Base-by-base conservation (phyloP, 2,888 invertebrate species). In the Caenorhabditis sp. region DNA sequence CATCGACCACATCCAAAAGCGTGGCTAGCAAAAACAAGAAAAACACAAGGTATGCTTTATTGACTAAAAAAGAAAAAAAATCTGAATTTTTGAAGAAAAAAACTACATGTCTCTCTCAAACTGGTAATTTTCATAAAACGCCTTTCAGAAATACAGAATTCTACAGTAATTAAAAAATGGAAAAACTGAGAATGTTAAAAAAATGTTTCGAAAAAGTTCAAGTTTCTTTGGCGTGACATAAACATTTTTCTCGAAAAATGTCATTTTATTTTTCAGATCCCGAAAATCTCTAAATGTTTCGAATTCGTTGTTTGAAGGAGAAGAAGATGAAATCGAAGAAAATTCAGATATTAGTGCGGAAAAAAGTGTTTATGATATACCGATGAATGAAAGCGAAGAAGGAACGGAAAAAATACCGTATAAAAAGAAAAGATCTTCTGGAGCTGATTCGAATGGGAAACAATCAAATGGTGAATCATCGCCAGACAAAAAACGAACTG, bases 381-480 rank as follows among this genome's bases (percentile, higher is more conserved):
- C 61, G 26, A 58, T 66, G 49, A 21, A 19, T 1, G 71, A 68
- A 36, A 63, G 68, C 6, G 62, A 73, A 4, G 72, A 72, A 6
- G 19, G 27, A n/a, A 60, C 1, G 6, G 17, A 57, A 58, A 62
- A 58, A 58, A 12, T 24, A 60, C 21, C 36, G 23, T 19, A 37
- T 21, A 53, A 24, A 31, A 27, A 53, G 23, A 50, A 31, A 14
- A 57, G 50, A 27, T 50, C 49, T 8, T 54, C 62, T 37, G 62
- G 58, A 43, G 53, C 50, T 3, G 53, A 58, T 5, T 51, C 55
- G 5, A 67, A 66, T 31, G 66, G 66, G 17, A 51, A 31, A 19
- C 21, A 24, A 49, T 21, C 5, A 4, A 70, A 70, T 23, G 65
- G 64, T 27, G n/a, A n/a, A n/a, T 36, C 26, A 4, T 0, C 58